Conservation (phyloP, 2,888 invertebrate species). For the Andrena bicolor region DNA sequence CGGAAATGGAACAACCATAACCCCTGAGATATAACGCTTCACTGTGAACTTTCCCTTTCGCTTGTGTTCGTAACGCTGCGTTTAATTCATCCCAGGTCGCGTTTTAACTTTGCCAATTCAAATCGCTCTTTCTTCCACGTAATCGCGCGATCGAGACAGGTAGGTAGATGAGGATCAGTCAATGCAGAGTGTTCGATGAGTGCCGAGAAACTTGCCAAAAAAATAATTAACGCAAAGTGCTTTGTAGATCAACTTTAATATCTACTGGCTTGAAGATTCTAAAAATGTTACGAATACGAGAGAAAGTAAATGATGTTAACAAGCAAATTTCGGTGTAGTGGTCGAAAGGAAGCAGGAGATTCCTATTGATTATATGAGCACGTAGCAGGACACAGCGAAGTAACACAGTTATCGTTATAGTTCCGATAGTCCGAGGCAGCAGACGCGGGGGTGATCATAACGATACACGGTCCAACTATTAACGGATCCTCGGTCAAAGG, state of each 20-base stretch:
- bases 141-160: background rate
- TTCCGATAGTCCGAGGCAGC: background rate
- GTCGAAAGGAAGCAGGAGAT: background rate
- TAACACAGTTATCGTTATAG: constrained; percentile 48
- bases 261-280: too few relatives aligned
- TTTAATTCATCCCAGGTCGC: background rate
- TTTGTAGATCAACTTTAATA: too few relatives aligned
- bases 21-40: constrained; percentile 25
- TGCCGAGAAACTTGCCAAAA: too few relatives aligned
- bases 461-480: constrained; percentile 63
- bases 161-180: too few relatives aligned
- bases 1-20: constrained; percentile 49
- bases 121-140: background rate
- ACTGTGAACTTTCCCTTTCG: constrained; percentile 41
- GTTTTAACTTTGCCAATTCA: background rate
- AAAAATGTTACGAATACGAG: background rate
- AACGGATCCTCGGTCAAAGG: constrained; percentile 72
- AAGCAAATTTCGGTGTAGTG: background rate
- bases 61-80: background rate
- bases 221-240: too few relatives aligned
- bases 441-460: constrained; percentile 30
- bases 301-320: background rate
- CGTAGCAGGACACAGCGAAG: constrained; percentile 4
- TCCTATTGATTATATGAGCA: background rate
- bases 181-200: too few relatives aligned